A percentile compares a stretch with the other conserved stretches of the same genome.
Evolutionary conservation across 2,113 vertebrate species (phyloP).

Genomic region (Cynocephalus volans): DNA sequence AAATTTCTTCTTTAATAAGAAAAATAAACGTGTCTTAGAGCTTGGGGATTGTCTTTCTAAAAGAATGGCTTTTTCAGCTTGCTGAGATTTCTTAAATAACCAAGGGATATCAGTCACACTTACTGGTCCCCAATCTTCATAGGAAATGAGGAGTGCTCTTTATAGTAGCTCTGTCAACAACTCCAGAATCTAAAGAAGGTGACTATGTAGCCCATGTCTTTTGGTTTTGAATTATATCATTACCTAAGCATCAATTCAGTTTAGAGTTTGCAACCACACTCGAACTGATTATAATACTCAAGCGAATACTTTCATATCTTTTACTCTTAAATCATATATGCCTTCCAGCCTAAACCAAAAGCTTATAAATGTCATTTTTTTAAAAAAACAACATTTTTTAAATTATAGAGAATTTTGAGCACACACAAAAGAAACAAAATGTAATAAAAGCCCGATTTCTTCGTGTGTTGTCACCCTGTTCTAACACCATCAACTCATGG

Average conservation of each 20-base stretch:
- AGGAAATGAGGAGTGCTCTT: neutral
- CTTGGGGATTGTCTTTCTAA: neutral
- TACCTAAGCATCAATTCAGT: neutral
- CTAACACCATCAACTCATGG: neutral
- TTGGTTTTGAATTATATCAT: neutral
- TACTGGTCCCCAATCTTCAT: neutral
- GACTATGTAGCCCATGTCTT: neutral
- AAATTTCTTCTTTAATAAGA: neutral
- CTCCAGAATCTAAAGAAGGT: neutral
- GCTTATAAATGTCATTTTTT: neutral
- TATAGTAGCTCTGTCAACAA: neutral
- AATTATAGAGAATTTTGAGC: neutral
- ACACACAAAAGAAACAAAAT: neutral
- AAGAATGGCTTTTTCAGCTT: neutral
- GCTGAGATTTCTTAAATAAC: constrained; percentile 40
- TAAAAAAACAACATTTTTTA: neutral
- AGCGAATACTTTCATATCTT: neutral
- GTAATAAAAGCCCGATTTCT: neutral
- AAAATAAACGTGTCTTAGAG: neutral
- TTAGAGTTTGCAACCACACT: neutral
- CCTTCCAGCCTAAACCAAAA: neutral
- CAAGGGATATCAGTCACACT: neutral
- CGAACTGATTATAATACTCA: neutral
- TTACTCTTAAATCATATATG: neutral
- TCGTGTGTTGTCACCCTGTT: neutral